phyloP scores from a whole-genome alignment of 2,888 invertebrate species.

The Aphodius granarius region DNA sequence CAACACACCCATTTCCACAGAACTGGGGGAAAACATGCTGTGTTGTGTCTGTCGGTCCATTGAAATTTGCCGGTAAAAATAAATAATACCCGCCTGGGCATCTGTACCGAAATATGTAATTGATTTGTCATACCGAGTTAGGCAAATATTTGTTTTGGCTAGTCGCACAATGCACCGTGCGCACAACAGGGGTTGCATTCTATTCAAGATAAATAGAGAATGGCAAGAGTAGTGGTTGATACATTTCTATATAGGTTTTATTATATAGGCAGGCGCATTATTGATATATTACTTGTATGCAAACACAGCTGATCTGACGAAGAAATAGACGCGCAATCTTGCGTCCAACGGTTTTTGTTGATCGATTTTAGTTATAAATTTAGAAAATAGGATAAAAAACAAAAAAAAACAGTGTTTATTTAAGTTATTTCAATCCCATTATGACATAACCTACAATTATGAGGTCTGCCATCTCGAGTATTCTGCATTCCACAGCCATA shows the following conservation, averaged over 20 bases:
- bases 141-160: slow-evolving; percentile 24
- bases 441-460: not conserved
- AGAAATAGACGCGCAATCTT: not conserved
- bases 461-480: not conserved
- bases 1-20: not conserved
- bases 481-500: not conserved
- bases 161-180: not conserved
- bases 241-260: not conserved
- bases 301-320: not conserved
- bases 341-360: not conserved
- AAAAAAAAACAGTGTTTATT: too few species aligned
- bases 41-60: not conserved
- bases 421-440: not conserved
- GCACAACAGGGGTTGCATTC: not conserved
- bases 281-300: not conserved
- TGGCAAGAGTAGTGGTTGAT: not conserved
- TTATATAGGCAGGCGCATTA: too few species aligned
- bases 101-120: slow-evolving; percentile 20
- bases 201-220: not conserved
- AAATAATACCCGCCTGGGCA: slow-evolving; percentile 11
- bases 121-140: slow-evolving; percentile 26
- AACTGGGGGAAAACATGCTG: not conserved
- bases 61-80: slow-evolving; percentile 4
- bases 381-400: too few species aligned
- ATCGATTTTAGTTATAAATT: too few species aligned